Base-by-base conservation (phyloP, 2,113 vertebrate genomes). In the Circaetus cinerascens region DNA sequence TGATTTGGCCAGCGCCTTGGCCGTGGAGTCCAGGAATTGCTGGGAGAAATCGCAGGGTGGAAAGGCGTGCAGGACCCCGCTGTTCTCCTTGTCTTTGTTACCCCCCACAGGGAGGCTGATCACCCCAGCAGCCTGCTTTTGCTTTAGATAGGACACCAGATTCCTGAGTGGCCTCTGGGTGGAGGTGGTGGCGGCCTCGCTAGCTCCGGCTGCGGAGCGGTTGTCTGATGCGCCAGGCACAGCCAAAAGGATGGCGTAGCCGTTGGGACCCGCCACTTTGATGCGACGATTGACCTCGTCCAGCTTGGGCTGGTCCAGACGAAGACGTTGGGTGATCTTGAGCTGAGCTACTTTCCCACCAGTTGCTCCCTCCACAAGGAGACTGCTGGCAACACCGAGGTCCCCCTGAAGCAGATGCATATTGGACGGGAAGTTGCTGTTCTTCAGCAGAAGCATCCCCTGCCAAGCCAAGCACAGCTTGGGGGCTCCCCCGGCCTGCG, bases 11-110 rank as follows among this genome's bases (percentile, higher is more conserved):
- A 99, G 96, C 85, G 99, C 99, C 98, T 99, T 99, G 97, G 99
- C 99, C 97, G 99, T 99, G 97, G 99, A 99, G 99, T 99, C 99
- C 98, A 99, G 98, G 98, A 99, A 99, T 98, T 99, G 99, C 98
- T 99, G 99, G 97, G 99, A 99, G 99, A 99, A 99, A 98, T 99
- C 99, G 97, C 99, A 99, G 94, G 99, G 99, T 20, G 99, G 99
- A 81, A 99, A 99, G 96, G 99, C 99, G 97, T 99, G 99, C 97
- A 99, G 99, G 68, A 99, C 99, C 95, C 99, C 99, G 45, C 99
- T 98, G 98, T 99, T 99, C 98, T 99, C 99, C 98, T 99, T 99
- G 99, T 99, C 99, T 98, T 99, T 98, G 98, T 99, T 99, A 80
- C 99, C 99, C 93, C 99, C 99, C 32, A 99, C 99, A 20, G 99